A percentile compares a stretch with the other conserved stretches of the same genome.
These are phyloP conservation scores for Huso huso DNA, from an alignment of 2,797 vertebrate genomes.

Conservation along the genomic window DNA sequence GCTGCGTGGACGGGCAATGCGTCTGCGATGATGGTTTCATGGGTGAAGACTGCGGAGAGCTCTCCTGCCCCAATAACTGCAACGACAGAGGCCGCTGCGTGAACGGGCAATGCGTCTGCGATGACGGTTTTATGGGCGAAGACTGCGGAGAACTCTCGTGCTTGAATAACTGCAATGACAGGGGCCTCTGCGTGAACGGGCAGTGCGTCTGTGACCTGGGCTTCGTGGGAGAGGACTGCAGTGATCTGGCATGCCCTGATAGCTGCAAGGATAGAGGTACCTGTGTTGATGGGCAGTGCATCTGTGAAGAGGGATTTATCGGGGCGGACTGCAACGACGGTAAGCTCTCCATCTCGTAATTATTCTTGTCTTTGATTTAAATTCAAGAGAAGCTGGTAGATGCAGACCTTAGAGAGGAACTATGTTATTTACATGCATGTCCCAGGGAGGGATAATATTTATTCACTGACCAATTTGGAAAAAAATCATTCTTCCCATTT, in stretches of 20 bases:
- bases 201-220: conserved; percentile 68
- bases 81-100: conserved; percentile 23
- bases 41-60: conserved; percentile 61
- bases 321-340: conserved; percentile 46
- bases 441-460: too few relatives aligned
- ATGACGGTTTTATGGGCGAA: background rate
- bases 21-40: conserved; percentile 73
- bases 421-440: too few relatives aligned
- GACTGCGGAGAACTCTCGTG: conserved; percentile 6
- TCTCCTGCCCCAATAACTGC: conserved; percentile 42
- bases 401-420: too few relatives aligned
- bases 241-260: conserved; percentile 48
- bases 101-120: conserved; percentile 5
- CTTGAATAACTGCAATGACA: conserved; percentile 55
- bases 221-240: conserved; percentile 65
- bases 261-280: conserved; percentile 6
- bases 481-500: background rate
- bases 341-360: conserved; percentile 37
- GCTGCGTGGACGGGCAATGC: conserved; percentile 48
- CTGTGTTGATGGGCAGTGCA: conserved; percentile 8
- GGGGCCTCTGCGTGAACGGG: conserved; percentile 67
- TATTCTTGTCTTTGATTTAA: too few relatives aligned
- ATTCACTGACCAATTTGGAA: too few relatives aligned
- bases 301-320: conserved; percentile 4
- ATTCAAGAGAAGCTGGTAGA: too few relatives aligned